Conservation (phyloP, 2,888 invertebrate genomes). For the Synanthedon andrenaeformis region DNA sequence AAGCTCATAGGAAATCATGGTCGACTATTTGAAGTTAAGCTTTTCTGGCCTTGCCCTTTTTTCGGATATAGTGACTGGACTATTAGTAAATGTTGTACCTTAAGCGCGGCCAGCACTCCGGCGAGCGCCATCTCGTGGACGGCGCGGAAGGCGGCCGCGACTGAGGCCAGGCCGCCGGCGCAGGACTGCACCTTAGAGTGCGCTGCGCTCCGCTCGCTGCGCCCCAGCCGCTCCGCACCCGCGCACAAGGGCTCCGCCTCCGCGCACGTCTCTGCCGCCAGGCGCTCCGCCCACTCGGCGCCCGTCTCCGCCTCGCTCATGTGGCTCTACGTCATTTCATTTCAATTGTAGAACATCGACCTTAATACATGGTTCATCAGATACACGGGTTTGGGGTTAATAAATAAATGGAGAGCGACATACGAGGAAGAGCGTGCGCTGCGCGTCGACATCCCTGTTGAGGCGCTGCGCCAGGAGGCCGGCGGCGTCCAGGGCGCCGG, state of each 20-base stretch:
- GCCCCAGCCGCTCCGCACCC: conserved; percentile 19
- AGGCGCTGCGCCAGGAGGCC: conserved; percentile 84
- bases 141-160: conserved; percentile 43
- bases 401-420: background rate
- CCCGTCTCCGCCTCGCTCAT: conserved; percentile 93
- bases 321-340: conserved; percentile 70
- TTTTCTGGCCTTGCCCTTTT: no score
- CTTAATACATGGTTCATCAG: no score
- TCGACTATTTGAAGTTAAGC: no score
- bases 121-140: conserved; percentile 32
- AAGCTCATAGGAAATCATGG: no score
- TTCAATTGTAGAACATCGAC: background rate
- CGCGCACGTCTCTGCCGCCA: conserved; percentile 81
- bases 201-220: conserved; percentile 25
- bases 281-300: conserved; percentile 88
- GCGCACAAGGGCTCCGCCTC: conserved; percentile 76
- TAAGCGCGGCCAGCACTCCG: conserved; percentile 31
- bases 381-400: no score
- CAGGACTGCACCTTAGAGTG: conserved; percentile 44
- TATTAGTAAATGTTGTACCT: no score
- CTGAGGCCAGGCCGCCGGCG: conserved; percentile 37
- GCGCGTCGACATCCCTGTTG: conserved; percentile 82
- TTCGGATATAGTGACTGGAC: no score
- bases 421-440: conserved; percentile 82
- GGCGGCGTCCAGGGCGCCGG: conserved; percentile 11